phyloP scores from a whole-genome alignment of 37 sponge, comb jelly and placozoan genomes.

The Crambe crambe region DNA sequence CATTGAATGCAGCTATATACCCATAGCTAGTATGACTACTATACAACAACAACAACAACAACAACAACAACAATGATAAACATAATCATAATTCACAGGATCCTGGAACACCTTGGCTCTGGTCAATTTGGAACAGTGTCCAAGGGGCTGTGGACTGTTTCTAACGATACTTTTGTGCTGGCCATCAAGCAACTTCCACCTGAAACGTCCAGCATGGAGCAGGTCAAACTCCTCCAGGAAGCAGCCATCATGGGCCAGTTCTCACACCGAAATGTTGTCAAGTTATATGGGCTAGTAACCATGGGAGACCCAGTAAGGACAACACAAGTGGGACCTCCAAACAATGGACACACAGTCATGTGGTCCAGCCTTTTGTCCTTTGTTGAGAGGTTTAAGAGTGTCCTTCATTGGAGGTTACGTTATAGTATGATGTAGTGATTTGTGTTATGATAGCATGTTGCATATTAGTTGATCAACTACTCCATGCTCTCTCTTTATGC shows the following conservation, averaged over 20 bases:
- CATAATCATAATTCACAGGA: no score
- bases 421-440: not conserved
- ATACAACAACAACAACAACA: not conserved
- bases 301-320: slow-evolving; percentile 45
- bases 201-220: not conserved
- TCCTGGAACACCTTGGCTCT: slow-evolving; percentile 36
- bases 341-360: no score
- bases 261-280: slow-evolving; percentile 47
- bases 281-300: slow-evolving; percentile 49
- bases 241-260: slow-evolving; percentile 76
- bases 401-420: no score
- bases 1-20: not conserved
- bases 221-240: slow-evolving; percentile 56
- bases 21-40: no score
- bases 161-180: slow-evolving; percentile 7
- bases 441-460: not conserved
- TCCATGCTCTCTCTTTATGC: not conserved
- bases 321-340: no score
- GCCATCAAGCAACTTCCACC: slow-evolving; percentile 46
- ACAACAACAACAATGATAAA: not conserved
- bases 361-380: no score
- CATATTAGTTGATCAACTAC: not conserved
- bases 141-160: slow-evolving; percentile 23
- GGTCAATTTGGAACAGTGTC: slow-evolving; percentile 52
- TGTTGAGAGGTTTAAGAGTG: no score